Evolutionary conservation across 1,140 invertebrate genomes (phyloP), one percentile per base, ranked within the genome.

Genomic region (Muscidifurax raptorellus): DNA sequence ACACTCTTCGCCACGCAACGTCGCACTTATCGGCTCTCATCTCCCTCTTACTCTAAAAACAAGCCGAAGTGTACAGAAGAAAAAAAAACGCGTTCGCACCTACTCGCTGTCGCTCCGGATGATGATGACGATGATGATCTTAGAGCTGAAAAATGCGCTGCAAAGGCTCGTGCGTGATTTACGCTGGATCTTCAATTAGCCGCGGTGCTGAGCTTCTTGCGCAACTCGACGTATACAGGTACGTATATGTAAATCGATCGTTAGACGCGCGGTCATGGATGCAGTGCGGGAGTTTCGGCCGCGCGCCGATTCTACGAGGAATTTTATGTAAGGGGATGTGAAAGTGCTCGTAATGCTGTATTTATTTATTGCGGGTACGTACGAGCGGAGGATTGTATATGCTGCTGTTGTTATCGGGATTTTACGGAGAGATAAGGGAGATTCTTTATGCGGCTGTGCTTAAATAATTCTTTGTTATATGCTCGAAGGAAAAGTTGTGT

Each of bases 301-400:
- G 25, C n/a, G n/a, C n/a, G n/a, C 1, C 15, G 67, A 30, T 30
- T 30, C 10, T n/a, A n/a, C 25, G 67, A 0, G 25, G 9, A 44
- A 69, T 80, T 80, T 80, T 80, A 80, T 80, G 36, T 69, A 80
- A 52, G 79, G 67, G 79, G 66, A 71, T 72, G 40, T 47, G 79
- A 80, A 72, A 80, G 36, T n/a, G 40, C 69, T 52, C 5, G 36
- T 52, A 59, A 59, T n/a, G 22, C 52, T 18, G 22, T 6, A 1
- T n/a, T 59, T 59, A 59, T n/a, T 80, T 69, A 69, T 44, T 13
- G 22, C n/a, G n/a, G n/a, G n/a, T n/a, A n/a, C n/a, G n/a, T n/a
- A n/a, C n/a, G n/a, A n/a, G n/a, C n/a, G n/a, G n/a, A n/a, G n/a
- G n/a, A n/a, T n/a, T n/a, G n/a, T n/a, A n/a, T n/a, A n/a, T n/a